These are phyloP conservation scores for Hyaena hyaena DNA, from an alignment of 2,113 vertebrate species.

Conservation along the genomic window DNA sequence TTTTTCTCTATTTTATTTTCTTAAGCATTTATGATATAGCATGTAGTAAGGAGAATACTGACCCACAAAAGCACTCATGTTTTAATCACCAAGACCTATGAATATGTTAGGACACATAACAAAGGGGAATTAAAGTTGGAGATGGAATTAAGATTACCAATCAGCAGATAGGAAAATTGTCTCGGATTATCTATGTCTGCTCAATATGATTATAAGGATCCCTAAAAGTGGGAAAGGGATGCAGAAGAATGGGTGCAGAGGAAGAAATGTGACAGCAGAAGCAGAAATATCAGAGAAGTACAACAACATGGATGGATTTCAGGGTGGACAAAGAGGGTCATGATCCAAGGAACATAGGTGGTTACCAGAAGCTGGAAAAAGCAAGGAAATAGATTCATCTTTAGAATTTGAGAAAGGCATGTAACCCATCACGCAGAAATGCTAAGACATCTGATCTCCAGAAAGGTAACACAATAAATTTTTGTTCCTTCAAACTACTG, in stretches of 20 bases:
- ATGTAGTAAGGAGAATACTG: not conserved
- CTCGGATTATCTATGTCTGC: not conserved
- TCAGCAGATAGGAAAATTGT: not conserved
- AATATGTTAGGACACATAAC: not conserved
- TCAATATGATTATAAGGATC: not conserved
- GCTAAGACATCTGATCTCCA: not conserved
- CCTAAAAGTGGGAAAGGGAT: not conserved
- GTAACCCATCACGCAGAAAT: not conserved
- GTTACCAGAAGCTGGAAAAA: not conserved
- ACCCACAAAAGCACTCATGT: not conserved
- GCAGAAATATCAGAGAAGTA: not conserved
- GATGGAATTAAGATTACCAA: not conserved
- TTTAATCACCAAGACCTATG: not conserved
- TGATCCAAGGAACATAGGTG: not conserved
- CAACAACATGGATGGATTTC: not conserved
- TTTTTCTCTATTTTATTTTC: conserved; percentile 50
- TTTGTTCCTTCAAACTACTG: not conserved
- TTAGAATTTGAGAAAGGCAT: not conserved
- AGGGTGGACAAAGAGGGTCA: not conserved
- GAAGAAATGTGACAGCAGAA: not conserved
- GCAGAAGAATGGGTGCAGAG: not conserved
- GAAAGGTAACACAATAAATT: not conserved
- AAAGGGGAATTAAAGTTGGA: not conserved
- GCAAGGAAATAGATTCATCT: not conserved
- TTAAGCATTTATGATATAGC: not conserved